These are phyloP conservation scores for Phaethornis superciliosus DNA, from an alignment of 2,113 vertebrate genomes.

Conservation along the genomic window DNA sequence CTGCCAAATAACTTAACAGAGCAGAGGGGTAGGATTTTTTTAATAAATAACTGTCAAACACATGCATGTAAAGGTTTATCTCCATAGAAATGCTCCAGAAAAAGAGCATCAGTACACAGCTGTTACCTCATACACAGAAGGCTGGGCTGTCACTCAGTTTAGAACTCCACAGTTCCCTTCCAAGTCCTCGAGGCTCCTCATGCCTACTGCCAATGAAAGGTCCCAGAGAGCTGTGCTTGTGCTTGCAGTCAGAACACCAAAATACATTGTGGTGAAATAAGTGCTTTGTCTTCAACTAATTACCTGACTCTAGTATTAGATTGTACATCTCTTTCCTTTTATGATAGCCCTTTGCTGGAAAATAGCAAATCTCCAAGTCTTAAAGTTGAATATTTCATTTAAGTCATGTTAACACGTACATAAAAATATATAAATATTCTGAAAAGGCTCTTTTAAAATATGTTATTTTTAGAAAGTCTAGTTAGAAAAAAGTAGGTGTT, in stretches of 20 bases:
- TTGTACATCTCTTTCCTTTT: background rate
- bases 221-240: background rate
- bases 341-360: slow-evolving; percentile 3
- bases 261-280: fast-evolving
- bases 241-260: background rate
- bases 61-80: background rate
- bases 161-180: background rate
- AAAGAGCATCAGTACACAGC: background rate
- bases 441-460: slow-evolving; percentile 54
- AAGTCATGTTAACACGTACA: background rate
- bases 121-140: fast-evolving
- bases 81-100: background rate
- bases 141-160: background rate
- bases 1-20: background rate
- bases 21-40: background rate
- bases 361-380: background rate
- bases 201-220: fast-evolving
- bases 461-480: slow-evolving; percentile 6
- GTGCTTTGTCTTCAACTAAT: background rate
- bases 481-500: slow-evolving; percentile 31
- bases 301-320: background rate
- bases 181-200: background rate
- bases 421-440: slow-evolving; percentile 63
- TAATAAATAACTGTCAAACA: slow-evolving; percentile 45
- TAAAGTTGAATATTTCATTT: slow-evolving; percentile 8